Conservation (phyloP, 1,140 invertebrate genomes). For the Protaetia brevitarsis region DNA sequence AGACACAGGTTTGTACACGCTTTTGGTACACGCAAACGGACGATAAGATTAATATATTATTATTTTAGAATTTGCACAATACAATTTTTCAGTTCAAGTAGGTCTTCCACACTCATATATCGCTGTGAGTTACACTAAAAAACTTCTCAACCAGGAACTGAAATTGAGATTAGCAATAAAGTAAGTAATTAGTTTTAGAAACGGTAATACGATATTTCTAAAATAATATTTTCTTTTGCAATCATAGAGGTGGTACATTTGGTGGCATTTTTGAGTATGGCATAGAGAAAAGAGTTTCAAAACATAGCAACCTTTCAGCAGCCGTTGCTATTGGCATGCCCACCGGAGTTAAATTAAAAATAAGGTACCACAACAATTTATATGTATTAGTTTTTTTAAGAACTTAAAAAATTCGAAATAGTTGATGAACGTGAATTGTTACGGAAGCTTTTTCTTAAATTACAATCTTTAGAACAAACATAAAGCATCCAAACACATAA, state of each 20-base stretch:
- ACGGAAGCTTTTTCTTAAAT: too few relatives aligned
- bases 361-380: constrained; percentile 65
- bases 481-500: too few relatives aligned
- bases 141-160: constrained; percentile 72
- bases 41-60: constrained; percentile 6
- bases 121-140: constrained; percentile 71
- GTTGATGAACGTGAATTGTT: too few relatives aligned
- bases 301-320: constrained; percentile 84
- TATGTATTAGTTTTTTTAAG: background rate
- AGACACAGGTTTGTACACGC: constrained; percentile 56
- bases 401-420: too few relatives aligned
- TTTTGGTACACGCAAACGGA: background rate
- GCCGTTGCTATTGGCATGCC: constrained; percentile 79
- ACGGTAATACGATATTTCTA: constrained; percentile 27
- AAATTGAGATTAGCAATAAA: constrained; percentile 74
- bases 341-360: constrained; percentile 81
- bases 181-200: constrained; percentile 56
- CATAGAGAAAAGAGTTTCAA: constrained; percentile 87
- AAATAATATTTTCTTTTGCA: constrained; percentile 28
- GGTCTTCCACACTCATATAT: constrained; percentile 78
- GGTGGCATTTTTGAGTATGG: constrained; percentile 86
- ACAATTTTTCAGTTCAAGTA: constrained; percentile 70
- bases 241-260: constrained; percentile 76
- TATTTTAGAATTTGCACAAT: constrained; percentile 50
- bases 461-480: too few relatives aligned